Percentiles rank a stretch among this genome's conserved stretches.
Conservation (phyloP, 1,140 invertebrate species). For the Eumaeus atala region DNA sequence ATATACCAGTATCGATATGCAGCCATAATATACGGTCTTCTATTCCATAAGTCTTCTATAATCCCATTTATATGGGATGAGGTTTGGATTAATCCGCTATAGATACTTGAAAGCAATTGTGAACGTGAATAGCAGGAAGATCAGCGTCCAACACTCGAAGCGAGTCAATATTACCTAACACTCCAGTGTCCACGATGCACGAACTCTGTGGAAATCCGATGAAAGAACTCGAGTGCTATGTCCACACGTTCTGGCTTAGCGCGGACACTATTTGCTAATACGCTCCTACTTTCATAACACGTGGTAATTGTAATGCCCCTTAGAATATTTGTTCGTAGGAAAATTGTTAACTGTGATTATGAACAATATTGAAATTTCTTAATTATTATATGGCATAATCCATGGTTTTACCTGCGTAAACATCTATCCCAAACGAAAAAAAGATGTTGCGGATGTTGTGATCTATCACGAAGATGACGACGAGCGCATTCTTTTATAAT, state of each 20-base stretch:
- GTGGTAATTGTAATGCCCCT: neutral
- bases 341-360: too few relatives aligned
- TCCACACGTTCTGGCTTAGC: conserved; percentile 29
- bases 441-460: too few relatives aligned
- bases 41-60: conserved; percentile 29
- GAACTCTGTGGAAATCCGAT: conserved; percentile 30
- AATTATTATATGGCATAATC: too few relatives aligned
- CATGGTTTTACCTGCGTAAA: too few relatives aligned
- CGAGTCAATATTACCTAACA: conserved; percentile 26
- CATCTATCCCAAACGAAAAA: too few relatives aligned
- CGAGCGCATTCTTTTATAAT: too few relatives aligned
- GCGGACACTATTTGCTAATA: conserved; percentile 28
- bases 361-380: too few relatives aligned
- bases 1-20: neutral
- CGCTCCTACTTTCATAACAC: neutral
- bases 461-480: too few relatives aligned
- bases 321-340: too few relatives aligned
- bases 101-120: conserved; percentile 7
- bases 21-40: neutral
- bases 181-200: conserved; percentile 24
- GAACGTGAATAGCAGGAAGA: conserved; percentile 14
- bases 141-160: conserved; percentile 18
- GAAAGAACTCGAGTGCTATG: conserved; percentile 41
- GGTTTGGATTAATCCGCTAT: conserved; percentile 7
- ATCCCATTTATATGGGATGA: conserved; percentile 56